Evolutionary conservation across 2,797 vertebrate species (phyloP), one percentile per base, ranked within the genome.

Genomic region (Anomalospiza imberbis): DNA sequence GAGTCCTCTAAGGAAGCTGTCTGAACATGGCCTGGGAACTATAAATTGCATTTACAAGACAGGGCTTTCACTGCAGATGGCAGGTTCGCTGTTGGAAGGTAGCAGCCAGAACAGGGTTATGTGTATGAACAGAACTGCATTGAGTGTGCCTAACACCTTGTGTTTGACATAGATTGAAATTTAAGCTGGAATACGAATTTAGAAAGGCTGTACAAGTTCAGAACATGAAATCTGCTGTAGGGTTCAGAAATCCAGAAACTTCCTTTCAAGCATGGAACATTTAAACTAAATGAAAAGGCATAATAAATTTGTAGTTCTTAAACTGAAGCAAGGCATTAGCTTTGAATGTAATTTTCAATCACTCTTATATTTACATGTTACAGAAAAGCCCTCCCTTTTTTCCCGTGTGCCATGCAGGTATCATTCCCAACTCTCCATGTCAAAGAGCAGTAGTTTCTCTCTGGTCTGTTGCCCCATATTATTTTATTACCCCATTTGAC

Each of bases 11-110:
- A 93, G 91, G 91, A 95, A 92, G 48, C 77, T 95, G 91, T 81
- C 79, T 95, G 73, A 94, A 91, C 25, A 70, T 60, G 58, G 70
- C 79, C 57, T 4, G 42, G 70, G 89, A 96, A 73, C 87, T 91
- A 85, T 85, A 96, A 92, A 97, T 95, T 90, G 79, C 51, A 40
- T 91, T 89, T 83, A 83, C 91, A 93, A 95, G 92, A 62, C 66
- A 51, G 13, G 31, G 62, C 55, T 94, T 89, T 91, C 77, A 63
- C 62, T 93, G 65, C 91, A 95, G 89, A 95, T 95, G 84, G 71
- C 68, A 89, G 62, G 17, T 89, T 96, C 7, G 2, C 66, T 91
- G 66, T 42, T 91, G 71, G 68, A 88, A 94, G 58, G 87, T 91
- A 44, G 92, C 91, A 95, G 58, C 68, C 79, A 91, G 93, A 95